Base-by-base conservation (phyloP, 1,140 invertebrate species). In the Hypsibius dujardini region DNA sequence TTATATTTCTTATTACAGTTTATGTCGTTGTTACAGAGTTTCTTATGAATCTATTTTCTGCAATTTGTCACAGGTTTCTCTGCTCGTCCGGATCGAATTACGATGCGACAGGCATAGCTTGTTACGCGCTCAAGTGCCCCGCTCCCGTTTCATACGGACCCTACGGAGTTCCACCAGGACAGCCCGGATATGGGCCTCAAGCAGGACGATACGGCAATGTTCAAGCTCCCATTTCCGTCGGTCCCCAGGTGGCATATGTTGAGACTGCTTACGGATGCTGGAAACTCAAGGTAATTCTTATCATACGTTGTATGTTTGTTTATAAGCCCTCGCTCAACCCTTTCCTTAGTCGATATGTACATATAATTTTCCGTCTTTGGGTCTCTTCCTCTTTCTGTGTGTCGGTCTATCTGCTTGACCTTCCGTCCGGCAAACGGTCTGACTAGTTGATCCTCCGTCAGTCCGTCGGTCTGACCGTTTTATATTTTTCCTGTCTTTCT, bases 241-340 rank as follows among this genome's bases (percentile, higher is more conserved):
- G 62, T 12, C 12, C 62, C 12, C 42, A 15, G 45, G 42, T 67
- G 3, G 62, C 62, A 7, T 42, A 12, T 7, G 62, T 42, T 15
- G 62, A 67, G 45, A 67, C 62, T 67, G 3, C 62, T 7, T 67
- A 67, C 45, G 12, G 12, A 45, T 67, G 62, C 62, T 67, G 62
- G 62, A 67, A 67, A 67, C 12, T 67, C 12, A 12, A 45, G 62
- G 62, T 67, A 45, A 12, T 15, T 15, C 45, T 42, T 56, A 56
- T 56, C n/a, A 56, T 56, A 28, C 28, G 28, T 28, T 28, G 28
- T 28, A 28, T 28, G 28, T 28, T 28, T 28, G 28, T 28, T 28
- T 28, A 28, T 28, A 28, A 28, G 28, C 28, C 28, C 28, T 28
- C 28, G 28, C 28, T 28, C 28, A 28, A 28, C 28, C 28, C 28